Base-by-base conservation (phyloP, 2,797 vertebrate species). In the Tinamus major region DNA sequence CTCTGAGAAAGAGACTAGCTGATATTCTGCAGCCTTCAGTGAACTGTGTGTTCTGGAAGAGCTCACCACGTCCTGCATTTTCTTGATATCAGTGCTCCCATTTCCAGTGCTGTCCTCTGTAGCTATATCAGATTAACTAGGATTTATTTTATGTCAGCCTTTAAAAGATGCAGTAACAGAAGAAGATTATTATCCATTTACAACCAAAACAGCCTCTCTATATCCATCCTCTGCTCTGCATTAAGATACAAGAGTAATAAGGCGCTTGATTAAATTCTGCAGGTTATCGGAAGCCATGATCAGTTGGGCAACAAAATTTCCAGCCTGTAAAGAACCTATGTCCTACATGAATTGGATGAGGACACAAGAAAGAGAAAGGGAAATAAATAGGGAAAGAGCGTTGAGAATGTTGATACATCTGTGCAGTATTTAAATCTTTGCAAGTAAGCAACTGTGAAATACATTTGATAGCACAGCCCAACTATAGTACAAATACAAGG, bases 401-500 rank as follows among this genome's bases (percentile, higher is more conserved):
- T 0, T 4, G 4, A 77, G 35, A 29, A 81, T 39, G 83, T 68
- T 35, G 87, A 76, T 83, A 65, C 46, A 83, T 64, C 46, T 65
- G 24, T 62, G 64, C 48, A 94, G 20, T 65, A 55, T 70, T 86
- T 94, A 81, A 93, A 89, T 80, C 75, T 70, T 95, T 75, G 67
- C 48, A 90, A 94, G 68, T 26, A 92, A 79, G 63, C 24, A 70
- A 77, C 31, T 61, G n/a, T 35, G 56, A 59, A 64, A 93, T 1
- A 13, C 90, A 67, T 77, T 0, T 77, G 64, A 51, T 84, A 94
- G 62, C 63, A 62, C 58, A 83, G 81, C 44, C 7, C 58, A 91
- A 78, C 46, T 41, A 91, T 13, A 65, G 46, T 23, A 72, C 55
- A 93, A 96, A 92, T 87, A 92, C 63, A 83, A 79, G 71, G 79